A percentile compares a stretch with the other conserved stretches of the same genome.
phyloP scores from a whole-genome alignment of 2,797 vertebrate species.

The Sylvia borin region DNA sequence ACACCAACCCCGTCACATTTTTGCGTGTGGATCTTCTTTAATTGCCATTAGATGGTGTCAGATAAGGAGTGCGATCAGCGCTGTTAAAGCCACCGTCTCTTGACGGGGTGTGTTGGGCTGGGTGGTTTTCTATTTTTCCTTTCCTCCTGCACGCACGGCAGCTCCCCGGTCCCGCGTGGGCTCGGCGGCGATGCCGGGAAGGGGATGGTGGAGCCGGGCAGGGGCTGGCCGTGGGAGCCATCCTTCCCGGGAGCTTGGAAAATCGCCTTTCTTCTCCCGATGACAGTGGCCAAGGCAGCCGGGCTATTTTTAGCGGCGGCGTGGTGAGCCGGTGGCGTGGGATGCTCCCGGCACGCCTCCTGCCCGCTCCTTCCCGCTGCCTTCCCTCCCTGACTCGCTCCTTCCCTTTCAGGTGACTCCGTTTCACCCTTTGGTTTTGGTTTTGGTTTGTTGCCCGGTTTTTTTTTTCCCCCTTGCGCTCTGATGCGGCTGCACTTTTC shows the following conservation, averaged over 20 bases:
- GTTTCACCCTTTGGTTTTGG: too few species aligned
- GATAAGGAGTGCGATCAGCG: neutral
- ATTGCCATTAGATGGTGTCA: constrained; percentile 62
- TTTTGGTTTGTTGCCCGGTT: neutral
- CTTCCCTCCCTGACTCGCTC: neutral
- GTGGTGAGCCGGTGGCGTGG: constrained; percentile 14
- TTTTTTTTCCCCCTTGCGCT: fast-evolving
- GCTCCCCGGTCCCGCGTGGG: neutral
- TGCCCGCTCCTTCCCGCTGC: neutral
- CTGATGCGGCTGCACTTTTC: neutral
- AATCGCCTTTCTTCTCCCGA: neutral
- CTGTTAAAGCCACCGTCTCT: neutral
- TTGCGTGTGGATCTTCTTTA: constrained; percentile 22
- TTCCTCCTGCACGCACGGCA: neutral
- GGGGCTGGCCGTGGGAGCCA: neutral
- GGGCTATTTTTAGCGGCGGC: constrained; percentile 40
- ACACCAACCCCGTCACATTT: neutral
- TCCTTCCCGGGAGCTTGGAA: neutral
- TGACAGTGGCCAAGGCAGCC: neutral
- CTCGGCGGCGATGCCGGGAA: neutral
- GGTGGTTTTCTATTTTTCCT: neutral
- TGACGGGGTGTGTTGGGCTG: neutral
- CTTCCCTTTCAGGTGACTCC: neutral
- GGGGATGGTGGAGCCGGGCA: neutral
- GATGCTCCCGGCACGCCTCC: constrained; percentile 38